phyloP scores from a whole-genome alignment of 2,113 vertebrate genomes.

The Psilopogon haemacephalus region DNA sequence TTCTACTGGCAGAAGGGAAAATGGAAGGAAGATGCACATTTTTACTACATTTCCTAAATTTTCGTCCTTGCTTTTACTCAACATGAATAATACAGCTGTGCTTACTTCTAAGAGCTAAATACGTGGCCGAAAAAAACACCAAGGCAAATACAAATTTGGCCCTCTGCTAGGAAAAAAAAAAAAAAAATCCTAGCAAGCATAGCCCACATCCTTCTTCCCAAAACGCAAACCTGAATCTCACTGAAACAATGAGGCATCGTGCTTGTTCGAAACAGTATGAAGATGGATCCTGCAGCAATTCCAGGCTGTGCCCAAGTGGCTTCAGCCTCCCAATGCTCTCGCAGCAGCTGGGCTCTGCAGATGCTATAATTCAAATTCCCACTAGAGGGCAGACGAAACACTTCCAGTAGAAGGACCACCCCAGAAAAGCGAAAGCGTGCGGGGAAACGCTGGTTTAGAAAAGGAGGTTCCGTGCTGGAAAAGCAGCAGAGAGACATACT shows the following conservation, averaged over 20 bases:
- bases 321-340: accelerated
- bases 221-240: neutral
- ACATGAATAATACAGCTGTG: neutral
- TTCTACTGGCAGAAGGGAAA: neutral
- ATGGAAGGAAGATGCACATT: neutral
- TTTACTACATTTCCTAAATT: neutral
- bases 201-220: neutral
- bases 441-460: neutral
- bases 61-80: neutral
- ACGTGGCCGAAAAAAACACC: neutral
- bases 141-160: neutral
- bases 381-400: slow-evolving; percentile 70
- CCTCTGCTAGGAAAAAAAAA: neutral
- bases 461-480: neutral
- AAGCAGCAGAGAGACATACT: neutral
- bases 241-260: accelerated
- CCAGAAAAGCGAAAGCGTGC: accelerated
- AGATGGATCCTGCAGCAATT: accelerated
- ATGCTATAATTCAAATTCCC: slow-evolving; percentile 24
- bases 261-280: neutral
- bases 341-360: neutral
- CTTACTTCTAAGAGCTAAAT: neutral
- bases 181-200: neutral
- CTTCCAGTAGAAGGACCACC: neutral
- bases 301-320: neutral